Percentiles rank a stretch among this genome's conserved stretches.
Evolutionary conservation across 2,888 invertebrate genomes (phyloP).

Genomic region (Sphaerophoria rueppellii): DNA sequence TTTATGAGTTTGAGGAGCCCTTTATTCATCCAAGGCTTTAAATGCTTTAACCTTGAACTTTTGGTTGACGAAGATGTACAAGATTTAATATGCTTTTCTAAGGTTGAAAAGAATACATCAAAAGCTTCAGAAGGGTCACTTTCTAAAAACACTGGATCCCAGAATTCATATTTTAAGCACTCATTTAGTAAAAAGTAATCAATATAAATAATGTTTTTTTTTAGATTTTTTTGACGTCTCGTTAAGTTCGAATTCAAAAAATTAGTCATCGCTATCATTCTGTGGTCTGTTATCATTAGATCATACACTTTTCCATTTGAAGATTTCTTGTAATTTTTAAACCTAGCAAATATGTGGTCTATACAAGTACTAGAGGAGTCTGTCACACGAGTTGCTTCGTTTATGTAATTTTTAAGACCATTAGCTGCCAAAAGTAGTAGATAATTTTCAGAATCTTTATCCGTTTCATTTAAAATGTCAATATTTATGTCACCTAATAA

Average conservation of each 20-base stretch:
- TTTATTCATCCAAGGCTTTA: too few species aligned
- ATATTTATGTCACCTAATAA: too few species aligned
- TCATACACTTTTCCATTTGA: constrained; percentile 12
- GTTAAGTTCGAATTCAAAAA: constrained; percentile 10
- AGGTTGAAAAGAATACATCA: too few species aligned
- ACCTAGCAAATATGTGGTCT: constrained; percentile 14
- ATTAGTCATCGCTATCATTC: constrained; percentile 14
- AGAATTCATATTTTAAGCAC: too few species aligned
- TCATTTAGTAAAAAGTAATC: too few species aligned
- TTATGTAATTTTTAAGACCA: constrained; percentile 19
- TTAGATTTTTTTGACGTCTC: not conserved
- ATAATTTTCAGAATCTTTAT: constrained; percentile 27
- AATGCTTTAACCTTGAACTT: too few species aligned
- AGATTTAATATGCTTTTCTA: too few species aligned
- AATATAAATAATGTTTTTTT: constrained; percentile 4
- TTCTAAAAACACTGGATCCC: too few species aligned
- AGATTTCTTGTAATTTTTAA: constrained; percentile 7
- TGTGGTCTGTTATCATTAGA: constrained; percentile 18
- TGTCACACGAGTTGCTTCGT: constrained; percentile 10
- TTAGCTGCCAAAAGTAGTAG: constrained; percentile 19
- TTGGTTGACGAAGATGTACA: too few species aligned
- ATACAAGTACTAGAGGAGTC: constrained; percentile 9
- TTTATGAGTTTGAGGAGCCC: too few species aligned
- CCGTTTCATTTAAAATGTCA: constrained; percentile 18
- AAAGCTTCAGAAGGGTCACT: too few species aligned